Base-by-base conservation (phyloP, 2,797 vertebrate species). In the Avahi laniger region DNA sequence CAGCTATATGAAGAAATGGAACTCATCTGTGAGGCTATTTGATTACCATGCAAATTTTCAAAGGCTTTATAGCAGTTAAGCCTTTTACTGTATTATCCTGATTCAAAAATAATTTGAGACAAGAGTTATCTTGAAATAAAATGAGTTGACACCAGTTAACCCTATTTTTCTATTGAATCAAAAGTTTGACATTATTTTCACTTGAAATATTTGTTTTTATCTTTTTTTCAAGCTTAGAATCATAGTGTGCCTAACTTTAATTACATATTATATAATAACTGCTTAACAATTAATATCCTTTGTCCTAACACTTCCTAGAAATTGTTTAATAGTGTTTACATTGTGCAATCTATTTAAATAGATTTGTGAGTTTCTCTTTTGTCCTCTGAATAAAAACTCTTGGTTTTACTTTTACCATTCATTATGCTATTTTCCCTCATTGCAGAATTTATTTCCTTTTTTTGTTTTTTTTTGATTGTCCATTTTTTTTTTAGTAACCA, bases 61-160 rank as follows among this genome's bases (percentile, higher is more conserved):
- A 54, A 92, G 69, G 14, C 72, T 90, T 95, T 87, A 43, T 82
- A 80, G 43, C n/a, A 88, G 13, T 75, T 89, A 83, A 33, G 33
- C n/a, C 41, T 54, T 89, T 87, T 87, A 69, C 43, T 65, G 80
- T 82, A 82, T 65, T 61, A 30, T 22, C 1, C 33, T 52, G 59
- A 94, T 86, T 89, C 33, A 84, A 35, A 95, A 88, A 57, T 88
- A 91, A 96, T 88, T 91, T 94, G 72, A 94, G 30, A 69, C 0
- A 8, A 4, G 35, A 4, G 35, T 93, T 91, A 75, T 43, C 59
- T 84, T 63, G n/a, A 73, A 93, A 83, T 78, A 43, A 95, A 85
- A 81, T 72, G 65, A 85, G 48, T 70, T 78, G 48, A 80, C 15
- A 46, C 61, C 61, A 89, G 12, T 81, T 67, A 92, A 72, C 48